Conservation (phyloP, 2,797 vertebrate genomes). For the Arremon brunneinucha region DNA sequence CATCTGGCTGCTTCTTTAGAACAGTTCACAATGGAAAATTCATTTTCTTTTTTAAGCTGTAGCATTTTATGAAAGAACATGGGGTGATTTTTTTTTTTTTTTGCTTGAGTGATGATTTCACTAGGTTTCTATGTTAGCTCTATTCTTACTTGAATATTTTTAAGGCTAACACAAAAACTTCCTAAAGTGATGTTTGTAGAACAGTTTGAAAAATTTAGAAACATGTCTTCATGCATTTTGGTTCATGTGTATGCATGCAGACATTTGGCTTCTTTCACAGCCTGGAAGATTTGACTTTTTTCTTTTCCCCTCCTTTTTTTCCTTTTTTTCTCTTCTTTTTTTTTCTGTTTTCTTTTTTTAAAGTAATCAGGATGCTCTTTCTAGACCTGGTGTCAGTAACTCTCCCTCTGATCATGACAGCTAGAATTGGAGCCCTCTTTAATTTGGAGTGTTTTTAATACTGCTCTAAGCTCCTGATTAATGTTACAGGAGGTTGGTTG, state of each 20-base stretch:
- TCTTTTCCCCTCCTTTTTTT: accelerated
- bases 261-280: background rate
- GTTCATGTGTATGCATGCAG: background rate
- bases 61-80: background rate
- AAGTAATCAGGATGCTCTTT: background rate
- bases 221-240: background rate
- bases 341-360: background rate
- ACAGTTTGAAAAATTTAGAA: background rate
- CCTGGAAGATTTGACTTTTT: background rate
- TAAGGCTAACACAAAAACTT: background rate
- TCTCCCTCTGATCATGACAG: background rate
- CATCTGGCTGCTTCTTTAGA: background rate
- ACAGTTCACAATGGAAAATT: background rate
- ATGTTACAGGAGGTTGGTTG: constrained; percentile 8
- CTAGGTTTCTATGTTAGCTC: background rate
- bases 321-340: accelerated
- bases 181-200: background rate
- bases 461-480: constrained; percentile 7
- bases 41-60: background rate
- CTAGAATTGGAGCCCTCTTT: background rate
- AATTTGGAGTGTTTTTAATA: background rate
- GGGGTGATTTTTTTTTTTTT: background rate
- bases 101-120: background rate
- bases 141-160: background rate
- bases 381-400: background rate